Evolutionary conservation across 2,113 vertebrate genomes (phyloP), one percentile per base, ranked within the genome.

Genomic region (Bos javanicus): DNA sequence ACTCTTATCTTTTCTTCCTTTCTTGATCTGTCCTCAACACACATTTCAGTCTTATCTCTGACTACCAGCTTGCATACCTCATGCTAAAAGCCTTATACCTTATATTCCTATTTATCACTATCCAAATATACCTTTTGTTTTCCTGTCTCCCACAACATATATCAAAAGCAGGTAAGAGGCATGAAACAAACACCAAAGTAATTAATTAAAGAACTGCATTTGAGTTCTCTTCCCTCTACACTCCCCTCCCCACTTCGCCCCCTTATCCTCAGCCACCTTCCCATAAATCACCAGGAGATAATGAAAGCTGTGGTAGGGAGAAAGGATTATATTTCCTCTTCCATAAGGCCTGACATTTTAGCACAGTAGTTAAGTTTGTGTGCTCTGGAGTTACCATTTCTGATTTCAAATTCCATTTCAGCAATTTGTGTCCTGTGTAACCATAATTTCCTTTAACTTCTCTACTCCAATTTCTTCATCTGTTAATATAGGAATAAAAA

Each of bases 401-500:
- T 87, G 50, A 5, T 90, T 93, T 96, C 52, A 94, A 71, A 92
- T 91, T 26, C 33, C 88, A 96, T 43, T 78, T 93, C 30, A 88
- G 36, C 52, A 95, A 82, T 74, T 62, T 93, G 36, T 90, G 23
- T 67, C 56, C 82, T 92, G 7, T 67, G 48, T 90, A 87, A 92
- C n/a, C 59, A 86, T 46, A 94, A 81, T 88, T 88, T 57, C 94
- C 52, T 88, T 87, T 95, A 91, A 60, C 33, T 7, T 91, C 33
- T 91, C n/a, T 46, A 71, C 21, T 86, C n/a, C 52, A 91, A 12
- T 46, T 85, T 96, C 43, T 80, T 95, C 36, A 93, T 12, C 43
- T 97, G 76, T 91, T 87, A 89, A 87, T 94, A 85, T 17, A 87
- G 6, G 4, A 48, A 96, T 92, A 60, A 91, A 97, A 96, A 43